Percentiles rank a stretch among this genome's conserved stretches.
Conservation (phyloP, 2,113 vertebrate genomes). For the Toxotes jaculatrix region DNA sequence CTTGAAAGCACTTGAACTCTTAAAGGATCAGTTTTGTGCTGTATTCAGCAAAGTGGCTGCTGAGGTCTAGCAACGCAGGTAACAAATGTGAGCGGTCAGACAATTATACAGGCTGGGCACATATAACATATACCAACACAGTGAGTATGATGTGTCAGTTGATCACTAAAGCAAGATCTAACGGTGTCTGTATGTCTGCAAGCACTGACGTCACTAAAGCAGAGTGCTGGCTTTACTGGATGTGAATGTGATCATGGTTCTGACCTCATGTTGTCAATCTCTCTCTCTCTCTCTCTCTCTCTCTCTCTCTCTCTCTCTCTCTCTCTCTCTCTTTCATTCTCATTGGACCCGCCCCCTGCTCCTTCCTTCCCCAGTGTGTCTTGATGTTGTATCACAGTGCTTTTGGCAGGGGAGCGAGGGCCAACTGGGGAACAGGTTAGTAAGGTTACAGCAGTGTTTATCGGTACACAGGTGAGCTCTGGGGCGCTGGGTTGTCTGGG, state of each 20-base stretch:
- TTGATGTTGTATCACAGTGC: slow-evolving; percentile 36
- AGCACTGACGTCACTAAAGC: slow-evolving; percentile 11
- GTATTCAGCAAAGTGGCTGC: background rate
- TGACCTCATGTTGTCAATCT: slow-evolving; percentile 29
- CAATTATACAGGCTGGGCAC: background rate
- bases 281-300: background rate
- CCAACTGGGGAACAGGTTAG: slow-evolving; percentile 56
- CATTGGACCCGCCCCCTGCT: slow-evolving; percentile 5
- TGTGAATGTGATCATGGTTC: background rate
- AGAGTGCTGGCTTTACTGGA: slow-evolving; percentile 1
- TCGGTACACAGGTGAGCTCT: slow-evolving; percentile 86
- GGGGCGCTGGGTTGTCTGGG: slow-evolving; percentile 51
- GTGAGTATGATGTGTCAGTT: background rate
- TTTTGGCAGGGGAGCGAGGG: slow-evolving; percentile 48
- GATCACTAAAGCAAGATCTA: background rate
- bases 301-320: background rate
- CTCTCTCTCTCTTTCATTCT: background rate
- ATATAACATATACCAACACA: no score
- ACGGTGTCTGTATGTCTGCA: background rate
- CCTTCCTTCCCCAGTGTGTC: slow-evolving; percentile 52
- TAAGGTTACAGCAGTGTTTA: slow-evolving; percentile 72
- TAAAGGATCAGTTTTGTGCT: background rate
- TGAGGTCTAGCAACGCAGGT: background rate
- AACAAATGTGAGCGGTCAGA: background rate
- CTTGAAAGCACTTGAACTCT: background rate